Conservation (phyloP, 2,797 vertebrate genomes). For the Zonotrichia albicollis region DNA sequence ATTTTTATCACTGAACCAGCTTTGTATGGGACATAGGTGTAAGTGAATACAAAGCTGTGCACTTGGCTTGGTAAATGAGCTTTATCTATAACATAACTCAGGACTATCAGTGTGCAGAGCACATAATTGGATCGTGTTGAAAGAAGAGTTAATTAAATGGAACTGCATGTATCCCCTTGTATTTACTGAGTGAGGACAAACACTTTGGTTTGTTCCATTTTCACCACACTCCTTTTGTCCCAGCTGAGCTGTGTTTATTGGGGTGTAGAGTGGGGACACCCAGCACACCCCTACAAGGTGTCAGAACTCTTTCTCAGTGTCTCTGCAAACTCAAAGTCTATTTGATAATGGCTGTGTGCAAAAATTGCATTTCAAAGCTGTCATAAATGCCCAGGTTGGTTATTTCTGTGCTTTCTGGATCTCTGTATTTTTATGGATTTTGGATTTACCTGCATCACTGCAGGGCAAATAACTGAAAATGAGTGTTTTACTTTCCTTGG, state of each 20-base stretch:
- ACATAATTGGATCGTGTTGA: neutral
- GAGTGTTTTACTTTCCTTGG: neutral
- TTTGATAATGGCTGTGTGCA: neutral
- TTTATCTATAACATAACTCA: neutral
- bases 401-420: neutral
- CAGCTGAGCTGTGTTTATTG: neutral
- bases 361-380: neutral
- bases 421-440: neutral
- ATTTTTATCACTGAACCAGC: neutral
- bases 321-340: no score
- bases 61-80: neutral
- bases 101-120: neutral
- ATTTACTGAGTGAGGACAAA: neutral
- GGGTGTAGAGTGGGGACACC: no score
- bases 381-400: neutral
- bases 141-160: neutral
- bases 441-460: neutral
- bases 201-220: rapidly evolving
- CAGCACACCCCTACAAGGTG: neutral
- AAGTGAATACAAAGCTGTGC: neutral
- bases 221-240: neutral
- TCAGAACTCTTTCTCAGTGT: neutral
- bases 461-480: neutral
- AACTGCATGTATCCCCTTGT: neutral
- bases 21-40: neutral